Conservation (phyloP, 2,888 invertebrate species). For the Leptinotarsa haldemani region DNA sequence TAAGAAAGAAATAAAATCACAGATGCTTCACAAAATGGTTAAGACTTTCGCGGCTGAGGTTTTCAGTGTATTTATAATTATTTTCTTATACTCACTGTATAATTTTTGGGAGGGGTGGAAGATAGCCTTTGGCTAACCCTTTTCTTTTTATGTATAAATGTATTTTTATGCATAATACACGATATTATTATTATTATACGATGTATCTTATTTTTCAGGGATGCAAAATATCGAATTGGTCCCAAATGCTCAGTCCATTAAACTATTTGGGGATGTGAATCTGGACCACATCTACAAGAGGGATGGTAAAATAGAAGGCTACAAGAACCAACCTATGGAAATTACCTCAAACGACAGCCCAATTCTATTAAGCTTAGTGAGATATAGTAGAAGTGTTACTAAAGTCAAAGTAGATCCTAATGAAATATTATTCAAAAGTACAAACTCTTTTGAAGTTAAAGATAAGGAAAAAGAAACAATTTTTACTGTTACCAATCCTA, state of each 20-base stretch:
- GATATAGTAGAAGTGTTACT: slow-evolving; percentile 67
- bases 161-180: too few relatives aligned
- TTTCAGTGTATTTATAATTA: too few relatives aligned
- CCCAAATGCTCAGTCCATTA: slow-evolving; percentile 78
- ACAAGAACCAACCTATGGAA: slow-evolving; percentile 69
- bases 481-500: slow-evolving; percentile 81
- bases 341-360: slow-evolving; percentile 65
- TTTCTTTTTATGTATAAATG: too few relatives aligned
- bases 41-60: too few relatives aligned
- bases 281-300: slow-evolving; percentile 82
- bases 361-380: slow-evolving; percentile 60
- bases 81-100: too few relatives aligned
- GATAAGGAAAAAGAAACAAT: slow-evolving; percentile 73
- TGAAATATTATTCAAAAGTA: slow-evolving; percentile 68
- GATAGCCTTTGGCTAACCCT: too few relatives aligned
- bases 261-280: slow-evolving; percentile 82
- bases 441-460: slow-evolving; percentile 77
- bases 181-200: too few relatives aligned
- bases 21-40: too few relatives aligned
- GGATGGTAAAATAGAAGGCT: slow-evolving; percentile 75
- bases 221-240: slow-evolving; percentile 89
- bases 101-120: too few relatives aligned
- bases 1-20: too few relatives aligned
- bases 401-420: slow-evolving; percentile 69
- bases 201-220: slow-evolving; percentile 32